Base-by-base conservation (phyloP, 1,140 invertebrate genomes). In the Scaptomyza hsui region DNA sequence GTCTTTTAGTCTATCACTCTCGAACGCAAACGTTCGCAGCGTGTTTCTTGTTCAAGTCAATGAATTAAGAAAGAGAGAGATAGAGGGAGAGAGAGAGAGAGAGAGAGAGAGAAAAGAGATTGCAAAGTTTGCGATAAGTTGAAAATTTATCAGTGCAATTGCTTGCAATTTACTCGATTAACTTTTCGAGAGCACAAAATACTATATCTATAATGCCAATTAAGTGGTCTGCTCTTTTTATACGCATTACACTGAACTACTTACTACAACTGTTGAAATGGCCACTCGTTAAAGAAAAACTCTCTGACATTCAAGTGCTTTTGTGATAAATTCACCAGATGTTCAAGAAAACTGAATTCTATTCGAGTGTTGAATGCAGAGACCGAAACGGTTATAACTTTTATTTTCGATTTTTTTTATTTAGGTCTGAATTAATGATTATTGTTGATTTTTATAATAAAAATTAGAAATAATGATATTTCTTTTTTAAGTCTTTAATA, bases 131-230 rank as follows among this genome's bases (percentile, higher is more conserved):
- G 60, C 60, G 42, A 51, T 52, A 63, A 70, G 59, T 57, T 76
- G 15, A 53, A 60, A 60, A 62, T 75, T 75, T 77, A 53, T 42
- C 16, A 56, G 37, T 56, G 52, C 76, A 69, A 77, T 77, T 42
- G 47, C 47, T 57, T 57, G 56, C 57, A 32, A 70, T 63, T 57
- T 29, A 35, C 48, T 67, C 45, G 41, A 56, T 56, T 41, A 62
- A 26, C 51, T 39, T 41, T 19, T 15, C 29, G 39, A 61, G 60
- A 49, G 42, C 13, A 60, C 45, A 51, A 55, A 44, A 26, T 32
- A 69, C 51, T 35, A 37, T 12, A 37, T 37, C 10, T 37, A n/a
- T 37, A 37, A 35, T 41, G 15, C 35, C 15, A 13, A 62, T 51
- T 62, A 55, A 39, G 51, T 21, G 51, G 41, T 64, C 29, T 55